These are phyloP conservation scores for Lamprotornis superbus DNA, from an alignment of 2,113 vertebrate genomes.

Conservation along the genomic window DNA sequence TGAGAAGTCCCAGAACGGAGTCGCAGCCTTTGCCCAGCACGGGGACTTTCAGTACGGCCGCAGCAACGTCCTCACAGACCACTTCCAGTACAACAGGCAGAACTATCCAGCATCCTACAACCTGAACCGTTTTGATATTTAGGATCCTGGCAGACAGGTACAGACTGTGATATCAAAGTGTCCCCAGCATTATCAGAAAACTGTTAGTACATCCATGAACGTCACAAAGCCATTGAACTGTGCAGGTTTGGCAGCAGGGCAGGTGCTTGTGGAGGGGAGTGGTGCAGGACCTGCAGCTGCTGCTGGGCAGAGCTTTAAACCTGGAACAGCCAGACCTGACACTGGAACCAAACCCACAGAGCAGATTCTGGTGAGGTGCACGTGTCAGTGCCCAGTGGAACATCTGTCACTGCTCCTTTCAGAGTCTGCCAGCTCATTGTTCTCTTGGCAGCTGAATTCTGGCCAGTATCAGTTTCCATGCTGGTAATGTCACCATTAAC, in stretches of 20 bases:
- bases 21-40: conserved; percentile 73
- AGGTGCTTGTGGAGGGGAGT: background rate
- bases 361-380: background rate
- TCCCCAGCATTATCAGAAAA: conserved; percentile 32
- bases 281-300: background rate
- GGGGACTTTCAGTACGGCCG: conserved; percentile 82
- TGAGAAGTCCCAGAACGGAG: conserved; percentile 85
- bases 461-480: conserved; percentile 31
- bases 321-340: background rate
- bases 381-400: background rate
- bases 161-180: background rate
- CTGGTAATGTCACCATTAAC: background rate
- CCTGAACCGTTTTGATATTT: conserved; percentile 88
- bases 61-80: conserved; percentile 82
- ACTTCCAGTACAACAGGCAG: conserved; percentile 89
- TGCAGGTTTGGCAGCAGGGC: background rate
- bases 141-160: conserved; percentile 25
- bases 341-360: background rate
- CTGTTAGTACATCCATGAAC: conserved; percentile 31
- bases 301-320: background rate
- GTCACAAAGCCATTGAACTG: background rate
- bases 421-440: background rate
- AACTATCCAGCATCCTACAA: conserved; percentile 74
- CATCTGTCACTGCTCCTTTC: background rate
- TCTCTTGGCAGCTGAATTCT: background rate